These are phyloP conservation scores for Zaprionus obscuricornis DNA, from an alignment of 2,888 invertebrate species.

Conservation along the genomic window DNA sequence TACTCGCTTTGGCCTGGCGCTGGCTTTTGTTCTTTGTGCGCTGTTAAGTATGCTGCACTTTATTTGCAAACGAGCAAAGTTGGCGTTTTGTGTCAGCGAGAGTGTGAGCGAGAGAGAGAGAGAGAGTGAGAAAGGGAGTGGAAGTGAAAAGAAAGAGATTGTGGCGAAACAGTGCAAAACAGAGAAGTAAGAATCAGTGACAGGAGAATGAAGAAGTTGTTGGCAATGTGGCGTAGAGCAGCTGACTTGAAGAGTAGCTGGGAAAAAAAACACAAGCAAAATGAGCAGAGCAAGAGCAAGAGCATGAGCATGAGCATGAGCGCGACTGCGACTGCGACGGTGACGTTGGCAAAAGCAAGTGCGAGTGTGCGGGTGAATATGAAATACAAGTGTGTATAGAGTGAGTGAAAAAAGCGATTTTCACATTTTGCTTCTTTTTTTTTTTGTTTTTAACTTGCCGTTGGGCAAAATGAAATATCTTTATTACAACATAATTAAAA, in stretches of 20 bases:
- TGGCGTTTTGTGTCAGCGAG: slow-evolving; percentile 11
- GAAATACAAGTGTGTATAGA: too few species aligned
- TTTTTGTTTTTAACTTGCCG: slow-evolving; percentile 12
- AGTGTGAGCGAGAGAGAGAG: neutral
- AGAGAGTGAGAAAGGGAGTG: neutral
- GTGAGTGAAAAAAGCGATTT: too few species aligned
- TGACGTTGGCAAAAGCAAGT: too few species aligned
- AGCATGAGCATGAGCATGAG: too few species aligned
- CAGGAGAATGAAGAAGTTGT: too few species aligned
- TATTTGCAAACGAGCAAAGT: slow-evolving; percentile 54
- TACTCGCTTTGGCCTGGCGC: slow-evolving; percentile 45
- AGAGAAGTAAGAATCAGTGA: too few species aligned
- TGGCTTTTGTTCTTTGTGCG: slow-evolving; percentile 48
- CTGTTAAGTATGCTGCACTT: slow-evolving; percentile 59
- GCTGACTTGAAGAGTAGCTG: too few species aligned
- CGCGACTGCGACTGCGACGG: too few species aligned
- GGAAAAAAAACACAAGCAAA: neutral
- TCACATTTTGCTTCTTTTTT: slow-evolving; percentile 18
- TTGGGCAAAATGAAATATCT: slow-evolving; percentile 30
- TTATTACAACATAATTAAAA: slow-evolving; percentile 67
- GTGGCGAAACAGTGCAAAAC: neutral
- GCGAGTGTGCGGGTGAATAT: too few species aligned
- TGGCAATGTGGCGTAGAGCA: too few species aligned
- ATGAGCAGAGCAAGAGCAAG: neutral
- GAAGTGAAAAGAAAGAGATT: neutral